A percentile compares a stretch with the other conserved stretches of the same genome.
Conservation (phyloP, 23 tunicate species). For the Oikopleura dioica region DNA sequence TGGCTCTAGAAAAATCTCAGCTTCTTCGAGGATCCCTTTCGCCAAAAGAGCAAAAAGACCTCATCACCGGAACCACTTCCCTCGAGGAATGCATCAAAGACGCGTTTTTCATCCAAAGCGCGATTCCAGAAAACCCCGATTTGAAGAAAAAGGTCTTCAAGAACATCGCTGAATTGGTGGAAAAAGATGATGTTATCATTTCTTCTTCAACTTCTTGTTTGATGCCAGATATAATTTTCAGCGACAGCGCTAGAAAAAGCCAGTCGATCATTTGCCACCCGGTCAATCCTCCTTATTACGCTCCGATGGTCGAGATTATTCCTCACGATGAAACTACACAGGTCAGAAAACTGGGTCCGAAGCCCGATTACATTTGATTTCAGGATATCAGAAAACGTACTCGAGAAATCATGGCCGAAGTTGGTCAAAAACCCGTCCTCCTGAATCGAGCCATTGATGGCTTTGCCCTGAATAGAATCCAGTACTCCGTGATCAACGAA, state of each 20-base stretch:
- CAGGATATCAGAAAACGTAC: slow-evolving; percentile 16
- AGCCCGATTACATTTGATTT: neutral
- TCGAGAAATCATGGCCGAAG: slow-evolving; percentile 29
- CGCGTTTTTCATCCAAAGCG: slow-evolving; percentile 43
- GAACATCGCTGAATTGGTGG: slow-evolving; percentile 21
- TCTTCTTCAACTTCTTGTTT: slow-evolving; percentile 73
- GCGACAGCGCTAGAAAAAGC: slow-evolving; percentile 21
- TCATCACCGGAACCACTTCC: slow-evolving; percentile 28
- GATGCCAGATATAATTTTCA: slow-evolving; percentile 52
- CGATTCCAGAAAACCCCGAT: slow-evolving; percentile 57
- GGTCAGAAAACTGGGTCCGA: neutral
- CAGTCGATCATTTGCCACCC: slow-evolving; percentile 78
- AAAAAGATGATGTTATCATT: slow-evolving; percentile 25
- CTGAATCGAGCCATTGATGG: slow-evolving; percentile 63
- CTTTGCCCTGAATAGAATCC: slow-evolving; percentile 56
- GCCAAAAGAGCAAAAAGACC: slow-evolving; percentile 30
- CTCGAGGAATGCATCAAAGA: slow-evolving; percentile 28
- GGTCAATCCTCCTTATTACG: slow-evolving; percentile 71
- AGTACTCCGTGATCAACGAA: slow-evolving; percentile 65
- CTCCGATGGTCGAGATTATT: slow-evolving; percentile 66
- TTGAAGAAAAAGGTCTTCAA: slow-evolving; percentile 47
- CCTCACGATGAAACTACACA: slow-evolving; percentile 52
- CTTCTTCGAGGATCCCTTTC: slow-evolving; percentile 36
- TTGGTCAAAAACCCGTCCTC: slow-evolving; percentile 58
- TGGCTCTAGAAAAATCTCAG: slow-evolving; percentile 27